Evolutionary conservation across 2,888 invertebrate species (phyloP), one percentile per base, ranked within the genome.

Genomic region (Laspeyria flexula): DNA sequence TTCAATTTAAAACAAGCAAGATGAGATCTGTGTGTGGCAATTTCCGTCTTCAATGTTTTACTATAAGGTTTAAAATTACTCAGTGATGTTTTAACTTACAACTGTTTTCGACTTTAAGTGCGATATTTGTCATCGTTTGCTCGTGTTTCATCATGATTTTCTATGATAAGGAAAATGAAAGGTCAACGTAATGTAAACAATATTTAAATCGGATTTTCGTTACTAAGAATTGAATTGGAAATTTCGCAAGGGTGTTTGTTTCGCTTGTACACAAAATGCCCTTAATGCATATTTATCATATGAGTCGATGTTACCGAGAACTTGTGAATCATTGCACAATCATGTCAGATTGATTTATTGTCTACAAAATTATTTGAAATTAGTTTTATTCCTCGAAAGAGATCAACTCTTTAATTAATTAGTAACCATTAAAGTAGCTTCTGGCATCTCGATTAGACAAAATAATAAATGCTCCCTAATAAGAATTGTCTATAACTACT

Each of bases 161-260:
- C 37, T 67, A 56, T 46, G 44, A 62, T 30, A 54, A 62, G 57
- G 60, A 51, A 60, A 44, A 49, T 16, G 39, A 54, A 59, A 41
- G 55, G 56, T 54, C 57, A 30, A 46, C 7, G 43, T 10, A 35
- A 40, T 38, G 52, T 55, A 55, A 68, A 55, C 61, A 57, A 30
- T 18, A 47, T 55, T 50, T 30, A 27, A 44, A 45, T 60, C 34
- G 35, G 41, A 54, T 47, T 48, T 53, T 57, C 30, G 51, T 47
- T 58, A 27, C 16, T 44, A 25, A 40, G 50, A 65, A 64, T 43
- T 56, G 35, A 21, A 37, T 52, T 11, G 29, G n/a, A 34, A 30
- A 58, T 69, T 65, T 65, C 52, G 60, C 65, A 69, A 69, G 35
- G 49, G 51, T 46, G 44, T 15, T 51, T 43, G 54, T 62, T 55